Evolutionary conservation across 2,888 invertebrate genomes (phyloP).

Genomic region (Cenopis cana): DNA sequence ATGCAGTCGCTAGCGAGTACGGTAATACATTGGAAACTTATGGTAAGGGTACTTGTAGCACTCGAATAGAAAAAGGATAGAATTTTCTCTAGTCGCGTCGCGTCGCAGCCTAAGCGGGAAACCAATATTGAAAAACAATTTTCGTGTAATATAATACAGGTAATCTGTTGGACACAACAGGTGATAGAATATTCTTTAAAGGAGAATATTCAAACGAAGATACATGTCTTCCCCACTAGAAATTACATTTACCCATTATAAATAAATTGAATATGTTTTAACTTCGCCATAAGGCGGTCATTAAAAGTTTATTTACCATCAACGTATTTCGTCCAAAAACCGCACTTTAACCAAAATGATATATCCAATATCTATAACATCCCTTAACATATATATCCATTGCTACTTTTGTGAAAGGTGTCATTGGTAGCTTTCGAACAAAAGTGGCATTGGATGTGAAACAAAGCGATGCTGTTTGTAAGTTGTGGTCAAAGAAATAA

Average conservation of each 20-base stretch:
- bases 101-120: no score
- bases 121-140: no score
- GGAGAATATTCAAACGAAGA: conserved; percentile 1
- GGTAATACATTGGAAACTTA: no score
- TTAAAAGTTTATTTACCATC: conserved; percentile 29
- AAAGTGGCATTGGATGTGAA: conserved; percentile 9
- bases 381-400: not conserved
- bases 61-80: no score
- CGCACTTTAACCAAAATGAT: conserved; percentile 13
- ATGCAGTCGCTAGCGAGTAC: no score
- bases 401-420: not conserved
- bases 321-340: conserved; percentile 36
- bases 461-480: not conserved
- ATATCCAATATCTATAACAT: not conserved
- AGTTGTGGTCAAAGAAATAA: conserved; percentile 12
- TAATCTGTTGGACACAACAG: not conserved
- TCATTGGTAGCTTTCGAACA: not conserved
- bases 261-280: conserved; percentile 3
- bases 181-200: not conserved
- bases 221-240: not conserved
- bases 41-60: no score
- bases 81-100: no score
- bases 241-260: conserved; percentile 3
- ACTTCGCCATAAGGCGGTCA: conserved; percentile 30
- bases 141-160: not conserved